Evolutionary conservation across 2,113 vertebrate species (phyloP).

Genomic region (Parotia lawesii): DNA sequence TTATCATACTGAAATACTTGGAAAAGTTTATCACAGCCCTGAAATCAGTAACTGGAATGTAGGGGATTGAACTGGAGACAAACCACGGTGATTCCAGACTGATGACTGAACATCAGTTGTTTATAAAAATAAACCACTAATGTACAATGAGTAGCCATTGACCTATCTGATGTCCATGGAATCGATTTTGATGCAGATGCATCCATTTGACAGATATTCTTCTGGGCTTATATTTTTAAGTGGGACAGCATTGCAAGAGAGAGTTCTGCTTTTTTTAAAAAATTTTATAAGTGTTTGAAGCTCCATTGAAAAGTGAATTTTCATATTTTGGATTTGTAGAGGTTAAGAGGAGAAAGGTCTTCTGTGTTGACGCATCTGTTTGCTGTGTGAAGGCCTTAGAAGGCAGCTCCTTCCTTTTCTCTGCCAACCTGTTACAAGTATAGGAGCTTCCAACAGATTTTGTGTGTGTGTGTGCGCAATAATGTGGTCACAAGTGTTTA

Average conservation of each 20-base stretch:
- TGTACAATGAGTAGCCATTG: background rate
- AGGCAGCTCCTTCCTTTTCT: background rate
- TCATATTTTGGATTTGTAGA: background rate
- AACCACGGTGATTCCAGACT: background rate
- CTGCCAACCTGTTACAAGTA: background rate
- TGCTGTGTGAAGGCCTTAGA: background rate
- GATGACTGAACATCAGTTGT: background rate
- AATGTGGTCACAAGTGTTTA: background rate
- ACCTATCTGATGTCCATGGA: background rate
- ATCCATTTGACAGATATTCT: background rate
- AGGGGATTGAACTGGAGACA: background rate
- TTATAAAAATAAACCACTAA: background rate
- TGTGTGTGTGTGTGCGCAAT: background rate
- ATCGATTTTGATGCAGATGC: background rate
- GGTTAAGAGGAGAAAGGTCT: background rate
- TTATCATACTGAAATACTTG: background rate
- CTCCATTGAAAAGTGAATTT: background rate
- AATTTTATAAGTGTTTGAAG: background rate
- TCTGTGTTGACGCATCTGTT: background rate
- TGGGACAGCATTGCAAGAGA: background rate
- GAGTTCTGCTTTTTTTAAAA: background rate
- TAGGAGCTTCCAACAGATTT: background rate
- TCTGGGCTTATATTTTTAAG: background rate
- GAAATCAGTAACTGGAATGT: background rate
- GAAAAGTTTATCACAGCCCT: background rate